A percentile compares a stretch with the other conserved stretches of the same genome.
Evolutionary conservation across 2,113 vertebrate species (phyloP).

Genomic region (Muscicapa adusta): DNA sequence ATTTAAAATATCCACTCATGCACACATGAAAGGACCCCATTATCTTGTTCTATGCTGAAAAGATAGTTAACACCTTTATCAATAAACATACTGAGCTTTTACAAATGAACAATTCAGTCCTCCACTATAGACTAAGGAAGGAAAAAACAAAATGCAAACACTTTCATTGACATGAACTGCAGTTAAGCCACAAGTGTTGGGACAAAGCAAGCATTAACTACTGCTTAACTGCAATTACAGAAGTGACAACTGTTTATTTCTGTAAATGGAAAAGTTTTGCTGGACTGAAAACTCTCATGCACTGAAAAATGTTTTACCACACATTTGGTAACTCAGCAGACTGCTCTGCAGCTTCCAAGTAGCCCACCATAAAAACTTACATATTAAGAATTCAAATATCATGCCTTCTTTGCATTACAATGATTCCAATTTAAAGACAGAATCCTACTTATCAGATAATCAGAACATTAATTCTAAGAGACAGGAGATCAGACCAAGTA

Average conservation of each 20-base stretch:
- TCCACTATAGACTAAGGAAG: neutral
- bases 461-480: neutral
- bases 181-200: neutral
- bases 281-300: neutral
- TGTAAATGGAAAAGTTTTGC: neutral
- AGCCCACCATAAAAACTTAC: neutral
- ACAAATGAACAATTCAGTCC: neutral
- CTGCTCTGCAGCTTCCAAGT: neutral
- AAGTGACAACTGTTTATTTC: neutral
- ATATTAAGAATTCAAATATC: neutral
- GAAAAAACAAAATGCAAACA: neutral
- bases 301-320: neutral
- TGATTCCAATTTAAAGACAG: neutral
- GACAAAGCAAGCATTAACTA: neutral
- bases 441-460: neutral
- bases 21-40: neutral
- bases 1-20: neutral
- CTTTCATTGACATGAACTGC: neutral
- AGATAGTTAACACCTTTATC: conserved; percentile 5
- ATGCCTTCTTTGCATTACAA: neutral
- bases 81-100: neutral
- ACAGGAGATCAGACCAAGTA: neutral
- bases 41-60: neutral
- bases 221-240: neutral
- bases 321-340: neutral